These are phyloP conservation scores for Melanostoma scalare DNA, from an alignment of 2,888 invertebrate species.

Conservation along the genomic window DNA sequence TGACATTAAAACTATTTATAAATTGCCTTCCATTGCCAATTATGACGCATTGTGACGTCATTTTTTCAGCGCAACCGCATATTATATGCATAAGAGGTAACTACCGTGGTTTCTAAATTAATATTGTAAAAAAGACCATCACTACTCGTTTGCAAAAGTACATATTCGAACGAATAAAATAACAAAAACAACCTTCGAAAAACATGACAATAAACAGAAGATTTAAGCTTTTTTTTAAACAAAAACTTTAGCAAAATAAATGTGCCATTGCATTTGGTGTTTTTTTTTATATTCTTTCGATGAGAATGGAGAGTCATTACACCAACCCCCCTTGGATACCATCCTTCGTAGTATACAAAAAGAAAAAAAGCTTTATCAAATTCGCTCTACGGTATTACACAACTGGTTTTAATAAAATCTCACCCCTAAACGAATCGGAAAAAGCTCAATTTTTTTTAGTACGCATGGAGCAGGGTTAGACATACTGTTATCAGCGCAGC, in stretches of 20 bases:
- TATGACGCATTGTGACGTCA: constrained; percentile 73
- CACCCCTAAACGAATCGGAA: constrained; percentile 55
- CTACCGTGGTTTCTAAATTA: constrained; percentile 29
- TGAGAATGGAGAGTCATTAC: constrained; percentile 63
- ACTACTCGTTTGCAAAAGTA: not conserved
- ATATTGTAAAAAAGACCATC: constrained; percentile 8
- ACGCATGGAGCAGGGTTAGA: constrained; percentile 38
- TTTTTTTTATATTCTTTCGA: constrained; percentile 40
- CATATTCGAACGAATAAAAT: constrained; percentile 16
- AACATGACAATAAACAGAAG: constrained; percentile 57
- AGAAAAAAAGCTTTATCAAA: constrained; percentile 59
- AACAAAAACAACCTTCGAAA: constrained; percentile 41
- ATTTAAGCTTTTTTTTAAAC: constrained; percentile 17
- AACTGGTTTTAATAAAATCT: constrained; percentile 55
- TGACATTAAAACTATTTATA: constrained; percentile 63
- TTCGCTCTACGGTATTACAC: constrained; percentile 65
- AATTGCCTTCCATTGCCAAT: constrained; percentile 46
- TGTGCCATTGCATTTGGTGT: constrained; percentile 59
- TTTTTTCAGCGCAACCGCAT: constrained; percentile 68
- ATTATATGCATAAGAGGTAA: constrained; percentile 36
- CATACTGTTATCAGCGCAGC: constrained; percentile 64
- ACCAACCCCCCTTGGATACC: constrained; percentile 50
- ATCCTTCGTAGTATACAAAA: constrained; percentile 1
- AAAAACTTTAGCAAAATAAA: constrained; percentile 34
- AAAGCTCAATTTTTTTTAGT: constrained; percentile 32